Base-by-base conservation (phyloP, 1,140 invertebrate species). In the Eriosoma lanigerum region DNA sequence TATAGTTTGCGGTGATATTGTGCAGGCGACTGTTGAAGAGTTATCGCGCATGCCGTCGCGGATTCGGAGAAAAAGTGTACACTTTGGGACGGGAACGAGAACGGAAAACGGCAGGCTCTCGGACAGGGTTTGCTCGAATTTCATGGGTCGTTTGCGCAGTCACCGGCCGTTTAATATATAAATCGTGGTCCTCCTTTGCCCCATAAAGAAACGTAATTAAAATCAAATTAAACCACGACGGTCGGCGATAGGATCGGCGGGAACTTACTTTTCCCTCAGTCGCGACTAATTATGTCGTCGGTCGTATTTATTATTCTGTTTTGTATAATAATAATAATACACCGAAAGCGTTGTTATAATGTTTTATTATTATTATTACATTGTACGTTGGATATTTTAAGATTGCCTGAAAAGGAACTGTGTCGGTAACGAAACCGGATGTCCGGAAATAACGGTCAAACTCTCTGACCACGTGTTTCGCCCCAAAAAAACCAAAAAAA, bases 81-180 rank as follows among this genome's bases (percentile, higher is more conserved):
- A 24, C n/a, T 3, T 5, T 0, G 10, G 19, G n/a, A 3, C 9
- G 24, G 58, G 1, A 52, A 52, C n/a, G 52, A 5, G n/a, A 0
- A 56, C 0, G 10, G 62, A 10, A 19, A 1, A 15, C 29, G 64
- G 64, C 68, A 8, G 29, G 38, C 54, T 75, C 72, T 56, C 50
- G 72, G 32, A 75, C 72, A 75, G 32, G 38, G 54, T 38, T 60
- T 78, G n/a, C 56, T 78, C 54, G 54, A 78, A 60, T 78, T 78
- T 78, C 73, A 78, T 56, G 73, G 73, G 56, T 78, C 73, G 73
- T 78, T 78, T 78, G 73, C 56, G 38, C 60, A 21, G 73, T 60
- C 56, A 56, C 73, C 38, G 73, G 54, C 73, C 72, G 72, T 75
- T 56, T 70, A 50, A 70, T 70, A n/a, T n/a, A n/a, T n/a, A 70